Evolutionary conservation across 1,140 invertebrate species (phyloP).

Genomic region (Intoshia linei): DNA sequence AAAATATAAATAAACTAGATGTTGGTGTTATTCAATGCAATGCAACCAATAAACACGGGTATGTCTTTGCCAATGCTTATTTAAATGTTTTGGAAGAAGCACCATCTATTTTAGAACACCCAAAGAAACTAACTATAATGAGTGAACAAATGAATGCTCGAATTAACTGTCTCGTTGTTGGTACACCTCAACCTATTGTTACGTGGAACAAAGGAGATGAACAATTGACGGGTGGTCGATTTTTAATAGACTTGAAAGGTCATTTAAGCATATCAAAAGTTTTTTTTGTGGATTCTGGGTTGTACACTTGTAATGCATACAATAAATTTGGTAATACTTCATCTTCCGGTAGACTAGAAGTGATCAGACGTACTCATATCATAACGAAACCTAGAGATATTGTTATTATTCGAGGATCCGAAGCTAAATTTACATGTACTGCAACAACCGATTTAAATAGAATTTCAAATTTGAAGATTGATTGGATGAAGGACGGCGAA

Average conservation of each 20-base stretch:
- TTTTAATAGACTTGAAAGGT: slow-evolving; percentile 34
- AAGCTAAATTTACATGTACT: slow-evolving; percentile 9
- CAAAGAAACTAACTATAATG: neutral
- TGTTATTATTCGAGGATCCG: slow-evolving; percentile 9
- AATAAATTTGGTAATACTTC: neutral
- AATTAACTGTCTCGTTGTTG: slow-evolving; percentile 42
- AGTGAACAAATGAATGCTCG: neutral
- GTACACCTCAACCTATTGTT: slow-evolving; percentile 56
- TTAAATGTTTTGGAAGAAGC: slow-evolving; percentile 52
- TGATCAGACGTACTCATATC: slow-evolving; percentile 13
- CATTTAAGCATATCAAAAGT: slow-evolving; percentile 37
- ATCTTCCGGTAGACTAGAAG: too few relatives aligned
- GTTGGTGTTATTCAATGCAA: slow-evolving; percentile 93
- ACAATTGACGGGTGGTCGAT: slow-evolving; percentile 47
- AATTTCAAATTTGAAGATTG: slow-evolving; percentile 30
- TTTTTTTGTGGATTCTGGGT: neutral
- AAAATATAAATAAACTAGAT: slow-evolving; percentile 48
- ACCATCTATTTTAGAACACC: neutral
- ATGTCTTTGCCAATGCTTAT: slow-evolving; percentile 84
- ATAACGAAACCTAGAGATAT: slow-evolving; percentile 12
- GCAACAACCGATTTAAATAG: slow-evolving; percentile 9
- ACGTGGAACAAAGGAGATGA: slow-evolving; percentile 48
- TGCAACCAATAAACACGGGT: slow-evolving; percentile 73
- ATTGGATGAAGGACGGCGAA: slow-evolving; percentile 51
- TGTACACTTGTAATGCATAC: neutral